Evolutionary conservation across 1,140 invertebrate genomes (phyloP), one percentile per base, ranked within the genome.

Genomic region (Papilio aristodemus): DNA sequence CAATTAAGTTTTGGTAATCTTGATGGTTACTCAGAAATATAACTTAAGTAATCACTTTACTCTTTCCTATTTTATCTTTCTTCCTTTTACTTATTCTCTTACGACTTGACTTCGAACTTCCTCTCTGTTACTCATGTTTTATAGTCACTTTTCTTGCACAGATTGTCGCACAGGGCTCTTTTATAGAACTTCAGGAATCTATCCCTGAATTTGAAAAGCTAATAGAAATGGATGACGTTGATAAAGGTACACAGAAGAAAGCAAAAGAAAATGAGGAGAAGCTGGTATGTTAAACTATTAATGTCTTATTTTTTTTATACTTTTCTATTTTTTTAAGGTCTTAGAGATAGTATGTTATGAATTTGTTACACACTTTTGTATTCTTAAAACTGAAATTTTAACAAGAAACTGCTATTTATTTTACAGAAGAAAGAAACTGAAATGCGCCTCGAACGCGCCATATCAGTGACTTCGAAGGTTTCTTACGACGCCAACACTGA

Each of bases 161-260:
- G 64, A 91, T 94, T 38, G 83, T 85, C 6, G 87, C 86, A 0
- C 84, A 86, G 83, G 91, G 91, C 6, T 84, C 84, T 0, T 91
- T 90, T 71, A 68, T 85, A 25, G 86, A 91, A 19, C 75, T 92
- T 7, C 81, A 89, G 59, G 83, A 84, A 32, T 74, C 78, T 0
- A 81, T 85, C 0, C 69, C 77, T 0, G 88, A 89, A 38, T 86
- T 89, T 37, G 82, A 87, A n/a, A 64, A 43, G n/a, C 19, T 64
- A 14, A 22, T 46, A 4, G 63, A 66, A 32, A 66, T 14, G 25
- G 63, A n/a, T n/a, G 38, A 25, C n/a, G 37, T 14, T 36, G 14
- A 62, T 10, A 11, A 54, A 19, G 41, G 36, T 25, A 38, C 50
- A 43, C 13, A 63, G 46, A 71, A 54, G 36, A 25, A 66, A 66